Evolutionary conservation across 1,140 invertebrate species (phyloP).

Genomic region (Platyscapa corneri): DNA sequence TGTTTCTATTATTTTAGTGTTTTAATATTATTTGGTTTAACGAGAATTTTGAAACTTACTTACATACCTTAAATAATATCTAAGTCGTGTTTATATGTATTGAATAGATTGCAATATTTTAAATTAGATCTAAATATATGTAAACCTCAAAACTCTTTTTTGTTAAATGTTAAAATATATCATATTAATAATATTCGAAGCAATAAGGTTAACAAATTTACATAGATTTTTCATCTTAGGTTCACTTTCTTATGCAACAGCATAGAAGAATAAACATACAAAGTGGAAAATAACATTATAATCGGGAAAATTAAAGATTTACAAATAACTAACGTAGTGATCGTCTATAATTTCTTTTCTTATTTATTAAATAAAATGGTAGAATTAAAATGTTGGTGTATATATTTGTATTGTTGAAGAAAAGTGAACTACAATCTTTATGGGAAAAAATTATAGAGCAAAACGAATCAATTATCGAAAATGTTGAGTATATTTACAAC

Average conservation of each 20-base stretch:
- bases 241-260: background rate
- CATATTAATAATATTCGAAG: background rate
- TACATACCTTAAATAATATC: background rate
- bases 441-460: background rate
- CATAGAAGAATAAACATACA: background rate
- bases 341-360: background rate
- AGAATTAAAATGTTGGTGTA: too few relatives aligned
- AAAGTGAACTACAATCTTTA: background rate
- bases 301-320: background rate
- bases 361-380: too few relatives aligned
- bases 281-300: conserved; percentile 9
- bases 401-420: too few relatives aligned
- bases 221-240: background rate
- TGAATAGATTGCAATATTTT: conserved; percentile 8
- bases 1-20: background rate
- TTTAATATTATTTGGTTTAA: background rate
- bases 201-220: background rate
- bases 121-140: conserved; percentile 27
- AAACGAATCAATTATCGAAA: background rate
- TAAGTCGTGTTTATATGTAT: background rate
- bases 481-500: background rate
- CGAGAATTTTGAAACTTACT: background rate
- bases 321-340: background rate
- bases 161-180: conserved; percentile 1
- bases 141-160: conserved; percentile 21